Base-by-base conservation (phyloP, 1,140 invertebrate species). In the Tetraneura akinire region DNA sequence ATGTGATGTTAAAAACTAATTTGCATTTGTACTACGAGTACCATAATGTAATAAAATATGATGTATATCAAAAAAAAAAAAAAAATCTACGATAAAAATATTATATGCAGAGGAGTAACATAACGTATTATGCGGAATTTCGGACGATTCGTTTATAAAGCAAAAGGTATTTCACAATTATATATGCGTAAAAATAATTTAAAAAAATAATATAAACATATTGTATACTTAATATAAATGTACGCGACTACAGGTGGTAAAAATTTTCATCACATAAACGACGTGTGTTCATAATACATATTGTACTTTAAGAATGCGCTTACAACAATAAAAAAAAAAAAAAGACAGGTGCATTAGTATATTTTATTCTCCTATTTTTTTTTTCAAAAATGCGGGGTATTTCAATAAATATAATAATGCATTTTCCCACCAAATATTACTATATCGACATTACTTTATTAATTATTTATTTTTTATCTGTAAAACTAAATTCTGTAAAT, bases 361-460 rank as follows among this genome's bases (percentile, higher is more conserved):
- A 68, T 47, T 68, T 47, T 47, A 23, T 68, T 23, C 21, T 23
- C 21, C 21, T 68, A n/a, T n/a, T 9, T 21, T 42, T 47, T 68
- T 10, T 0, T 13, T 13, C 21, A 23, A 68, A 68, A 68, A 47
- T 42, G 66, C 23, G 16, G 42, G 66, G 66, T 47, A n/a, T 23
- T 26, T 68, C 23, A 21, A 14, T 42, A 45, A 21, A 21, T 14
- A 10, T 55, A 21, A 55, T 57, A 57, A 57, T 42, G 55, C 51
- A 76, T 76, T 76, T 60, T 57, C 37, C 55, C 32, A 57, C 42
- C 42, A 68, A 55, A 45, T 57, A 45, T 42, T 78, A 78, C 42
- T 78, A 62, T 26, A 37, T 55, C 16, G 73, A 42, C 42, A 47
- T 60, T 13, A n/a, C n/a, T n/a, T n/a, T n/a, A n/a, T 78, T 21